Evolutionary conservation across 2,797 vertebrate species (phyloP).

Genomic region (Micrastur ruficollis): DNA sequence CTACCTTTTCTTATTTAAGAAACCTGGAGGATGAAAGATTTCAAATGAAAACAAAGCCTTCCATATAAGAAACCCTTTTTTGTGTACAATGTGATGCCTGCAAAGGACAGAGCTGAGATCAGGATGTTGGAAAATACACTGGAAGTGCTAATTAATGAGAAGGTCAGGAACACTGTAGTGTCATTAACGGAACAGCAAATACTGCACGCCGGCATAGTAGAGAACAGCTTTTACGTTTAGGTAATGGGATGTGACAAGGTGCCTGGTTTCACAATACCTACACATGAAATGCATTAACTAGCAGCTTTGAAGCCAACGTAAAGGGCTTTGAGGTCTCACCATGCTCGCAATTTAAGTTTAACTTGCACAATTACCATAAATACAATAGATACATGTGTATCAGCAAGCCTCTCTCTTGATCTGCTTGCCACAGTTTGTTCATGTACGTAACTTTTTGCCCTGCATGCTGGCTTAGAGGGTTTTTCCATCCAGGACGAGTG

Average conservation of each 20-base stretch:
- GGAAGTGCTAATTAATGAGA: constrained; percentile 34
- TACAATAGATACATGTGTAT: rapidly evolving
- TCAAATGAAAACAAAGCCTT: background rate
- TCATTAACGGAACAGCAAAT: background rate
- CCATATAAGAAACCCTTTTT: background rate
- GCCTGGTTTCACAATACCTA: background rate
- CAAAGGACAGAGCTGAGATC: background rate
- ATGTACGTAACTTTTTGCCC: background rate
- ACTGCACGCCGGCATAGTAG: background rate
- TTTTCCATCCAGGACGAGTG: background rate
- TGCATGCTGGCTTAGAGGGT: background rate
- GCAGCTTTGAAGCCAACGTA: background rate
- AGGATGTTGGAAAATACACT: background rate
- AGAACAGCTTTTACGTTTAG: background rate
- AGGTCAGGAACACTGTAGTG: background rate
- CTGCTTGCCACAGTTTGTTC: background rate
- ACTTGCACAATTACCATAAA: background rate
- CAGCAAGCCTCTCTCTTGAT: background rate
- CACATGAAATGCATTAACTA: background rate
- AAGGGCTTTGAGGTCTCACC: background rate
- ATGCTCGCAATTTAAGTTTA: background rate
- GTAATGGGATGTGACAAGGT: constrained; percentile 37
- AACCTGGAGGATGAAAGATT: background rate
- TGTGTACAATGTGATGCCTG: background rate
- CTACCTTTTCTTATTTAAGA: background rate